Base-by-base conservation (phyloP, 2,888 invertebrate genomes). In the Rotaria macrura region DNA sequence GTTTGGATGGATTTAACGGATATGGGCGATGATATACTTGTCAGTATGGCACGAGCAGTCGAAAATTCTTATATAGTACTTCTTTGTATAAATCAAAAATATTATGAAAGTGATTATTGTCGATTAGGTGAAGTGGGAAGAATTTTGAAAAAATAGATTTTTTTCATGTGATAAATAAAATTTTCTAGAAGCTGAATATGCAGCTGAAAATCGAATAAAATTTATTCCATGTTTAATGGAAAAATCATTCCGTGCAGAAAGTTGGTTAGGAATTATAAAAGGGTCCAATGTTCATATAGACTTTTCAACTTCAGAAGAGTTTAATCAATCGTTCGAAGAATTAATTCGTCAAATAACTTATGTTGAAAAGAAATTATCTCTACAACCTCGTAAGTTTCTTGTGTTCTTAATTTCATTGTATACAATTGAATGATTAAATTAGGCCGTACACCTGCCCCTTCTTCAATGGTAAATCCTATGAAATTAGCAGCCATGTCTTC, bases 21-120 rank as follows among this genome's bases (percentile, higher is more conserved):
- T 79, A 43, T 79, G 79, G 43, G 23, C n/a, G 79, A 43, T n/a
- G 79, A 79, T 43, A 23, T 79, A 20, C 84, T 84, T 47, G 55
- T 29, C 17, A 34, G 49, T 29, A 84, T 84, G 52, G 84, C 84
- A 12, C 43, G 52, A 29, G 84, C 84, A 6, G 84, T 84, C 14
- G 84, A 84, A 23, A 84, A 84, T 52, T 84, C 84, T n/a, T 52
- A 57, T 43, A 84, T 84, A 29, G 84, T 84, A 20, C n/a, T 84
- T 12, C 17, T 84, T 14, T 84, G 84, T 72, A 84, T 84, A 9
- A 65, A 43, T 29, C 54, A 72, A 20, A 6, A 55, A 38, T 84
- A 84, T 20, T 65, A 84, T 43, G 55, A 55, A 29, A 84, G 55
- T 29, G 43, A 52, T 20, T 65, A 84, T 72, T 84, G 84, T 72